Evolutionary conservation across 2,113 vertebrate genomes (phyloP).

Genomic region (Amia ocellicauda): DNA sequence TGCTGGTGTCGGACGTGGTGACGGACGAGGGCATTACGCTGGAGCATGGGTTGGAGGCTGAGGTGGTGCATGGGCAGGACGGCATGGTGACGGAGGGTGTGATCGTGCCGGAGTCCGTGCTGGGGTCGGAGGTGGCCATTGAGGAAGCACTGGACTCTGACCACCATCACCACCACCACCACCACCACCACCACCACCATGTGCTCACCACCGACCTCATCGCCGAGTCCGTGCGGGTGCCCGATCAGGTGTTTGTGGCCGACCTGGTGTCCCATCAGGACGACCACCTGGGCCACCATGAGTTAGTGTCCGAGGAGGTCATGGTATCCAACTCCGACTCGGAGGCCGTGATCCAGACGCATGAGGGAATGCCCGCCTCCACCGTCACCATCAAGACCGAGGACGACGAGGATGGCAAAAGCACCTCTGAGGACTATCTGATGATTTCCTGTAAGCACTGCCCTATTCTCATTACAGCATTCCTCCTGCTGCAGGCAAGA

Average conservation of each 20-base stretch:
- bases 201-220: conserved; percentile 75
- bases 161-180: conserved; percentile 74
- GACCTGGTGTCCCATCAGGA: conserved; percentile 83
- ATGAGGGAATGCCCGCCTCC: conserved; percentile 73
- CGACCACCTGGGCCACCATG: conserved; percentile 83
- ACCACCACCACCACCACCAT: conserved; percentile 55
- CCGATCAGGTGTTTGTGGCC: conserved; percentile 94
- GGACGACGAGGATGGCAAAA: conserved; percentile 86
- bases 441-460: conserved; percentile 98
- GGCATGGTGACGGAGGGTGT: conserved; percentile 79
- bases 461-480: too few species aligned
- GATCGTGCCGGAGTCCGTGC: conserved; percentile 72
- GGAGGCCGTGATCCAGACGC: conserved; percentile 82
- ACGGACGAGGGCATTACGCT: conserved; percentile 91
- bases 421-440: conserved; percentile 94
- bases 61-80: conserved; percentile 82
- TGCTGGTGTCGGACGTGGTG: conserved; percentile 93
- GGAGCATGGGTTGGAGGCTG: conserved; percentile 84
- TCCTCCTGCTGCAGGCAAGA: too few species aligned
- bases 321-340: conserved; percentile 84
- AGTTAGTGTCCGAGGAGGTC: conserved; percentile 88
- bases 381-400: conserved; percentile 85
- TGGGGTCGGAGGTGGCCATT: conserved; percentile 83
- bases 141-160: conserved; percentile 75
- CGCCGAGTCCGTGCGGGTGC: conserved; percentile 65